Conservation (phyloP, 2,888 invertebrate genomes). For the Netelia inedita region DNA sequence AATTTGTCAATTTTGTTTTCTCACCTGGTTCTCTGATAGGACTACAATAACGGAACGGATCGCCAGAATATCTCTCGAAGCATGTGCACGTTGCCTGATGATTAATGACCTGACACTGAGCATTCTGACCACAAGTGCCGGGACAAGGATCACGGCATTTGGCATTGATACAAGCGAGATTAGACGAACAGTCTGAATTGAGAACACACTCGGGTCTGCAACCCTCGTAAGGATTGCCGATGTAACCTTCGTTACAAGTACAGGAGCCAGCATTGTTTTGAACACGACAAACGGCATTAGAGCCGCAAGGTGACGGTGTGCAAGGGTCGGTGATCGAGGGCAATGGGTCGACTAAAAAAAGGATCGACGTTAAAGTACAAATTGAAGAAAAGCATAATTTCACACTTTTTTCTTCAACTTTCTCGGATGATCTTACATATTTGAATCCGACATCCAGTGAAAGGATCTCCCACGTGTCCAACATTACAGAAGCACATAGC, state of each 20-base stretch:
- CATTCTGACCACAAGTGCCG: slow-evolving; percentile 91
- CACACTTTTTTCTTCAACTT: neutral
- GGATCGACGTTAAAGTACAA: neutral
- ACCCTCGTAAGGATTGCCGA: slow-evolving; percentile 85
- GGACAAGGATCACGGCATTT: slow-evolving; percentile 93
- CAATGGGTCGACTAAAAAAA: slow-evolving; percentile 63
- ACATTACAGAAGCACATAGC: slow-evolving; percentile 83
- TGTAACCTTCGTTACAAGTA: slow-evolving; percentile 85
- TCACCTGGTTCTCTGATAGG: slow-evolving; percentile 42
- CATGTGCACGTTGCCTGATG: slow-evolving; percentile 85
- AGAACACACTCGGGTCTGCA: slow-evolving; percentile 86
- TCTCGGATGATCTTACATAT: slow-evolving; percentile 71
- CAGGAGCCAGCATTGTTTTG: slow-evolving; percentile 86
- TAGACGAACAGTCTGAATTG: slow-evolving; percentile 86
- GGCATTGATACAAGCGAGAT: slow-evolving; percentile 89
- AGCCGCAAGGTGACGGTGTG: slow-evolving; percentile 74
- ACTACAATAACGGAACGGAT: slow-evolving; percentile 88
- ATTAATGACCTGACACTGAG: slow-evolving; percentile 85
- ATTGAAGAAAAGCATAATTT: neutral
- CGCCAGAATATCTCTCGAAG: slow-evolving; percentile 82
- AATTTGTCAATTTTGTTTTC: neutral
- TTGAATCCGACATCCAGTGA: slow-evolving; percentile 75
- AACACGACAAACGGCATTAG: slow-evolving; percentile 86
- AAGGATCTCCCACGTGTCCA: slow-evolving; percentile 83
- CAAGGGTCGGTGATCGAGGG: slow-evolving; percentile 78